These are phyloP conservation scores for Chinchilla lanigera DNA, from an alignment of 2,113 vertebrate species.

Conservation along the genomic window DNA sequence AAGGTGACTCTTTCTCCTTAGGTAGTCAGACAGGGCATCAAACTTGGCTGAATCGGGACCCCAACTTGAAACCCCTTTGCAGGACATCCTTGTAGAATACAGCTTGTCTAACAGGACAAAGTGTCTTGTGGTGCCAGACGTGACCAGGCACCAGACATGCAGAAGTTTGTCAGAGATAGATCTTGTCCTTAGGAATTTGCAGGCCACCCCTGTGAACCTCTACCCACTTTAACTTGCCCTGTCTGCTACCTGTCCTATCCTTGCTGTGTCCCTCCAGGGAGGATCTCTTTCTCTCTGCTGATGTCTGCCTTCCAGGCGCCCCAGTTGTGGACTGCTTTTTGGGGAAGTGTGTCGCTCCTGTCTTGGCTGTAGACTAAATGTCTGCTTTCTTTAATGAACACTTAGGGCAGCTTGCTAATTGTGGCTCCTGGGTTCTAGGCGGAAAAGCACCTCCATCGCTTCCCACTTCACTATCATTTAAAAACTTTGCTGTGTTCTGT, in stretches of 20 bases:
- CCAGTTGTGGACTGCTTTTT: background rate
- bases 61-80: background rate
- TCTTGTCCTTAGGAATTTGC: background rate
- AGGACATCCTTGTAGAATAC: background rate
- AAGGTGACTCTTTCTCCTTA: background rate
- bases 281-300: background rate
- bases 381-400: background rate
- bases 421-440: background rate
- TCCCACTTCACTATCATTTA: background rate
- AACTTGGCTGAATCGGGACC: background rate
- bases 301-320: constrained; percentile 15
- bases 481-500: constrained; percentile 4
- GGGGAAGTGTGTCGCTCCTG: background rate
- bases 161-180: background rate
- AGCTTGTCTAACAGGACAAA: background rate
- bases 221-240: constrained; percentile 9
- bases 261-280: background rate
- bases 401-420: background rate
- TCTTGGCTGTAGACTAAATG: background rate
- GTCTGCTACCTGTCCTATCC: background rate
- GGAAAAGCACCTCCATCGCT: constrained; percentile 10
- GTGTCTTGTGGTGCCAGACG: background rate
- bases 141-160: background rate
- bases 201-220: background rate
- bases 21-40: background rate